A percentile compares a stretch with the other conserved stretches of the same genome.
These are phyloP conservation scores for Anorthoa munda DNA, from an alignment of 2,888 invertebrate species.

Conservation along the genomic window DNA sequence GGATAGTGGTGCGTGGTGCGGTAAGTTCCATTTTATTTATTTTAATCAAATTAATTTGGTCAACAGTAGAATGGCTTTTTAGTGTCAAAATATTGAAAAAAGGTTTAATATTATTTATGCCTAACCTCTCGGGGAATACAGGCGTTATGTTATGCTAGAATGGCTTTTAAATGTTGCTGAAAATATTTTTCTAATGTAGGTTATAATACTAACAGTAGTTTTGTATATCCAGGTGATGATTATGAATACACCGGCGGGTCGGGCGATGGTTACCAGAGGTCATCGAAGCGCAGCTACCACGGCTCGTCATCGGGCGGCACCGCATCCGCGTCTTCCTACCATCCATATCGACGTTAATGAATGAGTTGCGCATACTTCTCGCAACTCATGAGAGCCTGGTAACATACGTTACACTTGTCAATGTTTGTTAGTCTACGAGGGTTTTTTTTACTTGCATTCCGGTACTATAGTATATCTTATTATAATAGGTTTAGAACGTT, in stretches of 20 bases:
- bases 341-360: slow-evolving; percentile 88
- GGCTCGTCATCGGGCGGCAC: slow-evolving; percentile 80
- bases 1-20: slow-evolving; percentile 88
- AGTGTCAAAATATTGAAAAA: too few relatives aligned
- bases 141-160: slow-evolving; percentile 1
- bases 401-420: slow-evolving; percentile 59
- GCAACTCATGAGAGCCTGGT: slow-evolving; percentile 63
- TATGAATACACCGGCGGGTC: slow-evolving; percentile 89
- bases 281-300: slow-evolving; percentile 87
- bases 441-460: slow-evolving; percentile 62
- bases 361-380: slow-evolving; percentile 64
- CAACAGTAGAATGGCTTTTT: slow-evolving; percentile 41
- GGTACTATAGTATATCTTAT: slow-evolving; percentile 60
- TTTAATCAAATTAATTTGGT: slow-evolving; percentile 29
- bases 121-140: too few relatives aligned
- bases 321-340: slow-evolving; percentile 87
- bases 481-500: slow-evolving; percentile 64
- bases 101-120: too few relatives aligned
- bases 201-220: slow-evolving; percentile 43
- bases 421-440: slow-evolving; percentile 69
- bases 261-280: slow-evolving; percentile 87
- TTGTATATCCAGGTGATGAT: slow-evolving; percentile 82
- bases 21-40: slow-evolving; percentile 81
- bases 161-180: slow-evolving; percentile 53
- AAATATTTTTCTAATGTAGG: slow-evolving; percentile 21